Evolutionary conservation across 1,140 invertebrate genomes (phyloP), one percentile per base, ranked within the genome.

Genomic region (Hetaerina americana): DNA sequence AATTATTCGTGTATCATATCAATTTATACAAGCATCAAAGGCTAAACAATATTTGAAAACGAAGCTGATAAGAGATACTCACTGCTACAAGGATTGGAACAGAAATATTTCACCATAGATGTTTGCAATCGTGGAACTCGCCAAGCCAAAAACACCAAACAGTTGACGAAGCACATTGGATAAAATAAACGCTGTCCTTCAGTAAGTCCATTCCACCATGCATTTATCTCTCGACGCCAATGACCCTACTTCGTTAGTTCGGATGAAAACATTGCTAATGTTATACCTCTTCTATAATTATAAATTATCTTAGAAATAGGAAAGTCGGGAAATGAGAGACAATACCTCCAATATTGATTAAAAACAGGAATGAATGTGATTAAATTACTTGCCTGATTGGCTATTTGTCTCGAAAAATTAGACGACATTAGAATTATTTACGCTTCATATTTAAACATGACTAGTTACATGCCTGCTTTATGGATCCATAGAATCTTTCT

Each of bases 61-160:
- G 26, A 28, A 18, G 12, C 15, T 49, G 25, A 31, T n/a, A 57
- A 70, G 69, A 31, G 71, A 71, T 25, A 82, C 83, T 82, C 81
- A 93, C 91, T 85, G 74, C 88, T 87, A 66, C 85, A 86, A 66
- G 93, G 92, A 83, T 89, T 90, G 71, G 92, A 89, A 75, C 87
- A 89, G 81, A 98, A 97, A 81, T 94, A 96, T 78, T 86, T 87
- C 6, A 90, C 78, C 94, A 98, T 96, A 18, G 85, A 81, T 5
- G 83, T 82, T 74, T 91, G 86, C n/a, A 92, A 82, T 49, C 81
- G 69, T 66, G 89, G 92, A 24, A 96, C 78, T 75, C 88, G 83
- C 96, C 96, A 98, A 66, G 91, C 83, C 0, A 88, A 78, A 82
- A 93, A 97, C 1, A 97, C 92, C 12, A 91, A 72, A 1, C 88